phyloP scores from a whole-genome alignment of 1,140 invertebrate species.

The fruit fly (Drosophila melanogaster) region Release_6_plus_ISO1_MT NT_033777.3:18930501-18931000 shows the following conservation, averaged over 20 bases:
- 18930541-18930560: no score
- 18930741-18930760: constrained; percentile 70
- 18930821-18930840: constrained; percentile 10
- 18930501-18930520: no score
- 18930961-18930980: constrained; percentile 74
- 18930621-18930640: constrained; percentile 43
- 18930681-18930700: constrained; percentile 33
- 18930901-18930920: constrained; percentile 60
- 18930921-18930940: constrained; percentile 19
- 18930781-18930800: constrained; percentile 17
- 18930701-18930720: constrained; percentile 10
- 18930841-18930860: constrained; percentile 66
- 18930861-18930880: constrained; percentile 53
- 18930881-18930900: constrained; percentile 62
- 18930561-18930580: not conserved
- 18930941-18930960: constrained; percentile 40
- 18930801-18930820: constrained; percentile 44
- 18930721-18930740: constrained; percentile 30
- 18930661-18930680: constrained; percentile 5
- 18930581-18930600: not conserved
- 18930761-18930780: constrained; percentile 33
- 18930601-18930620: constrained; percentile 33
- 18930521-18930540: not conserved
- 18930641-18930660: constrained; percentile 2
- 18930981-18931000: constrained; percentile 61